These are phyloP conservation scores for Pheosia tremula DNA, from an alignment of 2,888 invertebrate species.

Conservation along the genomic window DNA sequence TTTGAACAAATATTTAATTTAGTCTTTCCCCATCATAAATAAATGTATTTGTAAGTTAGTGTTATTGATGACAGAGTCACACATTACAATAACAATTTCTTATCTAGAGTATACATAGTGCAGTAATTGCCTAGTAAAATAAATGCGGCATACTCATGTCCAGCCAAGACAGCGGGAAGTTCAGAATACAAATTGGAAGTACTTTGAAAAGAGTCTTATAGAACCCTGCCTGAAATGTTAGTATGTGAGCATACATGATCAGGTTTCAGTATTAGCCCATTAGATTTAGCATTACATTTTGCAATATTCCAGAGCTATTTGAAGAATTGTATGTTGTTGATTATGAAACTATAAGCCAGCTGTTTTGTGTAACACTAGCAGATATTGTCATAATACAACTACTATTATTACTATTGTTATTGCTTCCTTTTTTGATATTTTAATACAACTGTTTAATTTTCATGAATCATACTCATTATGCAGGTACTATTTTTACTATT, in stretches of 20 bases:
- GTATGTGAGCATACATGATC: conserved; percentile 33
- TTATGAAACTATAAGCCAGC: no score
- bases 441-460: no score
- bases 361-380: no score
- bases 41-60: background rate
- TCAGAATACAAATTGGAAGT: conserved; percentile 51
- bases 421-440: no score
- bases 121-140: conserved; percentile 50
- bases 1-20: background rate
- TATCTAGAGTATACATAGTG: conserved; percentile 47
- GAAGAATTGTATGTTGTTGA: no score
- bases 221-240: conserved; percentile 59
- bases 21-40: background rate
- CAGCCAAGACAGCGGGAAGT: conserved; percentile 49
- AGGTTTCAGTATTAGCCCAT: background rate
- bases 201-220: conserved; percentile 44
- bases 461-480: no score
- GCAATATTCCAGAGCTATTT: no score
- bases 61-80: background rate
- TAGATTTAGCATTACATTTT: background rate
- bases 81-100: conserved; percentile 26
- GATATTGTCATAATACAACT: no score
- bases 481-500: no score
- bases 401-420: no score
- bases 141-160: conserved; percentile 52